These are phyloP conservation scores for Coilia nasus DNA, from an alignment of 2,797 vertebrate species.

Conservation along the genomic window DNA sequence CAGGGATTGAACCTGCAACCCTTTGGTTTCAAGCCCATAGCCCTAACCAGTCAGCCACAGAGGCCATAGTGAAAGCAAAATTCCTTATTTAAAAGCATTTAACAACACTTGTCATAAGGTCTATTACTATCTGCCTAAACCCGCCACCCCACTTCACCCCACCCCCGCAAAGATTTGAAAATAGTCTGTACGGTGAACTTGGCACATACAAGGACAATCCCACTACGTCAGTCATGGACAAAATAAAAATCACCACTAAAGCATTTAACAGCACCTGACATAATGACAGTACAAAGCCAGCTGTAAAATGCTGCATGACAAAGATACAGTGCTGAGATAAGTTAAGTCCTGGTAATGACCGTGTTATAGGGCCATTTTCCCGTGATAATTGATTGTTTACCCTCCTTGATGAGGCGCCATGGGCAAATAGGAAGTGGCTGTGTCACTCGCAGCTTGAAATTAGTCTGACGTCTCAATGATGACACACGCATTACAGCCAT, in stretches of 20 bases:
- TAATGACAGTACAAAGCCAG: not conserved
- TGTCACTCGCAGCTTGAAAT: slow-evolving; percentile 22
- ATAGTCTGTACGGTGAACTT: not conserved
- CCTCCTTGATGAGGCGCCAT: slow-evolving; percentile 9
- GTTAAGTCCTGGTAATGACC: slow-evolving; percentile 23
- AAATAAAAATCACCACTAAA: slow-evolving; percentile 2
- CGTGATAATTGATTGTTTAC: slow-evolving; percentile 26
- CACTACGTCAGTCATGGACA: not conserved
- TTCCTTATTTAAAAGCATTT: too few relatives aligned
- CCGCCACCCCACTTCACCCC: too few relatives aligned
- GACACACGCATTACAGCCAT: not conserved
- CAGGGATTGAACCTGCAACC: too few relatives aligned
- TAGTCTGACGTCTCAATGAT: slow-evolving; percentile 23
- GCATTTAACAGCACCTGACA: slow-evolving; percentile 10
- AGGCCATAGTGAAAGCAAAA: too few relatives aligned
- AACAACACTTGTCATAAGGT: too few relatives aligned
- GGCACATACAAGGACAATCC: not conserved
- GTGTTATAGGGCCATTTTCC: slow-evolving; percentile 18
- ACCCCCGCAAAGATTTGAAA: not conserved
- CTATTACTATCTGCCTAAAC: too few relatives aligned
- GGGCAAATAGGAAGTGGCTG: slow-evolving; percentile 11
- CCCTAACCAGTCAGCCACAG: too few relatives aligned
- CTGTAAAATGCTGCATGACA: slow-evolving; percentile 14
- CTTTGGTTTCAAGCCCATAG: too few relatives aligned
- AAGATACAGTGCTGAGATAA: not conserved